Conservation (phyloP, 2,113 vertebrate genomes). For the Thryonomys swinderianus region DNA sequence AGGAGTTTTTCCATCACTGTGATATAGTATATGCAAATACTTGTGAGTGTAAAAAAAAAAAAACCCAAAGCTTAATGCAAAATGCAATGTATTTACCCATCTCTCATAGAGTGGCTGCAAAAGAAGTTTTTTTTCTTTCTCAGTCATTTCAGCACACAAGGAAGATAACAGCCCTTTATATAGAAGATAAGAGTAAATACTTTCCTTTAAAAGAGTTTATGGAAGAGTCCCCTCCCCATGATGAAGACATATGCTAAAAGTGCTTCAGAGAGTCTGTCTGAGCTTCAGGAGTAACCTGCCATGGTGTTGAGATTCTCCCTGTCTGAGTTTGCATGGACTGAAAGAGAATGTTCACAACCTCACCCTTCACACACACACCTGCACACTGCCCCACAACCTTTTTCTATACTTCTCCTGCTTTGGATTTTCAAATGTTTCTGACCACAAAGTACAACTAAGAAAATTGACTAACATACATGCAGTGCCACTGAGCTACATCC, state of each 20-base stretch:
- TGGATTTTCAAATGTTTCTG: background rate
- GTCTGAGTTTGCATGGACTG: background rate
- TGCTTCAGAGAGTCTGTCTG: background rate
- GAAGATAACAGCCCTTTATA: background rate
- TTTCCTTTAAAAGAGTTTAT: background rate
- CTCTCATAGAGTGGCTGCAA: background rate
- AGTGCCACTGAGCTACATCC: too few species aligned
- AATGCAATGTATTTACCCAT: background rate
- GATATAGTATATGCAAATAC: fast-evolving
- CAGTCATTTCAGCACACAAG: background rate
- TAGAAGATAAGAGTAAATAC: background rate
- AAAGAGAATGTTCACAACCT: background rate
- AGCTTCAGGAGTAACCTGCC: too few species aligned
- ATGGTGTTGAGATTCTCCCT: fast-evolving
- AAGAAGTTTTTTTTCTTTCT: background rate
- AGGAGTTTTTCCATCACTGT: background rate
- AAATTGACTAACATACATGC: background rate
- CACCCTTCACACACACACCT: fast-evolving
- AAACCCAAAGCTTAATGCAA: background rate
- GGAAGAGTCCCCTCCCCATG: background rate
- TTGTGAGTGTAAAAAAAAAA: background rate
- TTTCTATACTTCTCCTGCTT: background rate
- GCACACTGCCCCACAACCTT: background rate
- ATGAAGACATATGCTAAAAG: background rate
- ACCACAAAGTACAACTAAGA: background rate